These are phyloP conservation scores for Okamejei kenojei DNA, from an alignment of 2,797 vertebrate genomes.

Conservation along the genomic window DNA sequence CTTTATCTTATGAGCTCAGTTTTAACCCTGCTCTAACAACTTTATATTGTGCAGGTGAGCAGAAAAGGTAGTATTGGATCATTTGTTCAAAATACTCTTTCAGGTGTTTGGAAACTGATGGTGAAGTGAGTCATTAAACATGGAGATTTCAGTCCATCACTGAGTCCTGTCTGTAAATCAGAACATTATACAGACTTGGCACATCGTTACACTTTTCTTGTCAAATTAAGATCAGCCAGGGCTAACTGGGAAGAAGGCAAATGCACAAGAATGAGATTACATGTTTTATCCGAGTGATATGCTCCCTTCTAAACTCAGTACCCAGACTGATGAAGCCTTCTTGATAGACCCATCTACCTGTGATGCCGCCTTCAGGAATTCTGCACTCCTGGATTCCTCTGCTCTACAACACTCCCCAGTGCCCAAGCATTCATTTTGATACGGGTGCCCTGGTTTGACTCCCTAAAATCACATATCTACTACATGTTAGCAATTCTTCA, in stretches of 20 bases:
- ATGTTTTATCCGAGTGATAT: neutral
- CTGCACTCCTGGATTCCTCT: too few species aligned
- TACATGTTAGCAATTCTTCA: too few species aligned
- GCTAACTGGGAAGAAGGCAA: neutral
- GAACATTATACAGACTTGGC: neutral
- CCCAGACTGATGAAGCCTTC: too few species aligned
- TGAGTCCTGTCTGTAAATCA: too few species aligned
- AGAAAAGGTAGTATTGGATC: neutral
- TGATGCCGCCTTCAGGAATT: too few species aligned
- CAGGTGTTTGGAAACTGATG: neutral
- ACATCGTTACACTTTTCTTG: neutral
- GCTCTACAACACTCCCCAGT: too few species aligned
- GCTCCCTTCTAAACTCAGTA: too few species aligned
- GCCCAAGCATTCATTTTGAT: too few species aligned
- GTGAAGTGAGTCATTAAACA: neutral
- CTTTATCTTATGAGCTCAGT: neutral
- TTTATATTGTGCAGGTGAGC: neutral
- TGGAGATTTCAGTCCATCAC: neutral
- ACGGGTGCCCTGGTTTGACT: too few species aligned
- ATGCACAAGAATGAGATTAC: neutral
- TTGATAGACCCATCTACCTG: too few species aligned
- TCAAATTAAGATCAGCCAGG: neutral
- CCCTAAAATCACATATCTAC: too few species aligned
- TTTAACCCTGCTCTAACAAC: neutral
- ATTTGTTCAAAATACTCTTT: neutral